Conservation (phyloP, 2,888 invertebrate species). For the Lamellibrachia satsuma region DNA sequence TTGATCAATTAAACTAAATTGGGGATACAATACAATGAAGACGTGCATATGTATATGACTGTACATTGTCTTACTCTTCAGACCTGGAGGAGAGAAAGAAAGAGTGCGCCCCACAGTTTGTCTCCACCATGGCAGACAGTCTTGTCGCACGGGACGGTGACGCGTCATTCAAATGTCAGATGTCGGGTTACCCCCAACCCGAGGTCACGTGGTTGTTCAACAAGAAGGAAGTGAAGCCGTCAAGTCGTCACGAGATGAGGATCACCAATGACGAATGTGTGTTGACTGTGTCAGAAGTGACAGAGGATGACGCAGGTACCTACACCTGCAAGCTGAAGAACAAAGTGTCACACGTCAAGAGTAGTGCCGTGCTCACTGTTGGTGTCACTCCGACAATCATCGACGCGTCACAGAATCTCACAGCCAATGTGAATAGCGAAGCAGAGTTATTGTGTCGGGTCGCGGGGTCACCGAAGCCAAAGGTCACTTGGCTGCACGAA, state of each 20-base stretch:
- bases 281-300: slow-evolving; percentile 31
- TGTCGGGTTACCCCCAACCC: slow-evolving; percentile 44
- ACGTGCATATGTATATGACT: background rate
- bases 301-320: slow-evolving; percentile 48
- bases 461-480: background rate
- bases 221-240: slow-evolving; percentile 30
- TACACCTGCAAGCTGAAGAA: slow-evolving; percentile 43
- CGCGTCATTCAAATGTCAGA: slow-evolving; percentile 33
- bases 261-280: slow-evolving; percentile 26
- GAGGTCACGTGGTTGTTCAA: slow-evolving; percentile 55
- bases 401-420: background rate
- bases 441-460: background rate
- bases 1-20: no score
- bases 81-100: slow-evolving; percentile 37
- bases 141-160: slow-evolving; percentile 30
- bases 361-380: background rate
- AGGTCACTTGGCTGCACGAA: background rate
- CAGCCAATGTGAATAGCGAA: background rate
- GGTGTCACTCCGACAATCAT: background rate
- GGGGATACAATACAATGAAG: background rate
- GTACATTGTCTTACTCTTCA: slow-evolving; percentile 18
- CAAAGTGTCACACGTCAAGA: slow-evolving; percentile 6
- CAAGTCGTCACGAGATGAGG: slow-evolving; percentile 33
- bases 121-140: background rate
- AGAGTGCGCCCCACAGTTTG: slow-evolving; percentile 34